Evolutionary conservation across 2,113 vertebrate species (phyloP), one percentile per base, ranked within the genome.

Genomic region (Pseudorectes ferrugineus): DNA sequence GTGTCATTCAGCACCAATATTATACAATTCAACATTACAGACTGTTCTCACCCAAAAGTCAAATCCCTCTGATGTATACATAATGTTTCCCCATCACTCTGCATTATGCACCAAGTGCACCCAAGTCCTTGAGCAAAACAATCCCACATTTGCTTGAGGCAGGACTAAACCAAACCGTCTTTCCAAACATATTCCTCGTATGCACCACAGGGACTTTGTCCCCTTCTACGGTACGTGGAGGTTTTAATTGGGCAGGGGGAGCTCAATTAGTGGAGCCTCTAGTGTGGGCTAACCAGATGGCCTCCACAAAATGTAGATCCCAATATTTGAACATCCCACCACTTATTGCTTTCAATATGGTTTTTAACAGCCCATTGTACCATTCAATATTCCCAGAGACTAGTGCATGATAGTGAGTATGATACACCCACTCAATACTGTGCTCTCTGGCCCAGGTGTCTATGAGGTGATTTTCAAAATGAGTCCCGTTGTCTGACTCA

Each of bases 211-310:
- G 40, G 28, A 63, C 49, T 55, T 63, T 55, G 9, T 21, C 26
- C 22, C 4, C 28, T 54, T 33, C 29, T 46, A 63, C 0, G 0
- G 9, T 72, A 45, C 3, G 0, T n/a, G 12, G n/a, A n/a, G 23
- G 23, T 28, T 63, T 63, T 23, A 46, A 55, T 12, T 46, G n/a
- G 11, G 4, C 18, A 11, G 28, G 11, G 19, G 14, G 7, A 73
- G 40, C 6, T 63, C 23, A 7, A 28, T 55, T 63, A 84, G n/a
- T 1, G 0, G 29, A 38, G 12, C 12, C 14, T 73, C 28, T 54
- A 28, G 18, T 67, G 15, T 35, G 33, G 28, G 36, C 13, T 36
- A 49, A 59, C 21, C 6, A 58, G 33, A 18, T 76, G 33, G 83
- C 36, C 62, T 67, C 12, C 22, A 59, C 10, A 76, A 67, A 59